Evolutionary conservation across 2,797 vertebrate genomes (phyloP), one percentile per base, ranked within the genome.

Genomic region (Sebastes steindachneri): DNA sequence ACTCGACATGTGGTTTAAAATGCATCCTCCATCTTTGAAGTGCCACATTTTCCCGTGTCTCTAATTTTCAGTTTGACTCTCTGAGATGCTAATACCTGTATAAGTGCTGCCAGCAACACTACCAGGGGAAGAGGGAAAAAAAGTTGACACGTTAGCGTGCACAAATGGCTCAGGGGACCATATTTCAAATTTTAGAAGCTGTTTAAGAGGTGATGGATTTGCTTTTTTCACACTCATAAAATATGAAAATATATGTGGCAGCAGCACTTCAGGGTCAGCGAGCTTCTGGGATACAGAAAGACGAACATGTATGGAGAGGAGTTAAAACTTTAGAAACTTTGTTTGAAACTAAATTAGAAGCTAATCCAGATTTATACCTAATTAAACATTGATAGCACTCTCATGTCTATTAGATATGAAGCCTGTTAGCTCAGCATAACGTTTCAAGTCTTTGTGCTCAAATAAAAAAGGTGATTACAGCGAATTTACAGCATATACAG

Each of bases 61-160:
- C 60, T 57, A 71, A 85, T 83, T 83, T 74, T 35, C 76, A 45
- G 69, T 64, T 85, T 68, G 77, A 77, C 79, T 84, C 78, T 86
- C 63, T 55, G 60, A 86, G 62, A 63, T 65, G 74, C 35, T 82
- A 88, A 87, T 84, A 71, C 37, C 14, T 67, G 71, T 4, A 65
- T 53, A 79, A 73, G 80, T 73, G 73, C 69, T 19, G 48, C 48
- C 48, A 70, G 21, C 41, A 35, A 53, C 37, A 59, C 35, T 66
- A 35, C 57, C 77, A 79, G 12, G 12, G 37, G n/a, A 31, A 14
- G 60, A 4, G 4, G 15, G 9, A 1, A 2, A 9, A 25, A 21
- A 12, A 54, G 37, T 68, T 28, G 41, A 15, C 59, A 62, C 2
- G 2, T 70, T 33, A 59, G 48, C 25, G 51, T 54, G 62, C 74